Conservation (phyloP, 1,140 invertebrate genomes). For the Neelides sp. region DNA sequence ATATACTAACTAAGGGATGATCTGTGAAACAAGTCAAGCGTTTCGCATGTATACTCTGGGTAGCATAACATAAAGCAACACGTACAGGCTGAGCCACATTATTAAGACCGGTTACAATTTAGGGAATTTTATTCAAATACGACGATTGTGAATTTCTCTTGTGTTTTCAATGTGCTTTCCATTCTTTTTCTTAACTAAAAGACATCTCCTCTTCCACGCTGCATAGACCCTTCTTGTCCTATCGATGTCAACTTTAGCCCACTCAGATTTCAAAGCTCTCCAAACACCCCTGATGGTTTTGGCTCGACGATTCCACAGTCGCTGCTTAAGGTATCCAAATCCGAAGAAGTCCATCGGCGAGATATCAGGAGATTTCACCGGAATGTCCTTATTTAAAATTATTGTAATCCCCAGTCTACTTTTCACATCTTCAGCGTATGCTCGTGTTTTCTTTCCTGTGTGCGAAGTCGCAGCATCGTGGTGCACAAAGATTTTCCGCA, state of each 20-base stretch:
- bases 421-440: not conserved
- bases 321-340: conserved; percentile 9
- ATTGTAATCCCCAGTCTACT: conserved; percentile 6
- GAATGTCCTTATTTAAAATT: conserved; percentile 2
- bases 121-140: too few species aligned
- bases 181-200: not conserved
- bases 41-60: too few species aligned
- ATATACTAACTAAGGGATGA: too few species aligned
- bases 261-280: conserved; percentile 1
- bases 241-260: not conserved
- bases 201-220: conserved; percentile 3
- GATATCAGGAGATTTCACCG: conserved; percentile 7
- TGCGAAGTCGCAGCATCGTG: conserved; percentile 11
- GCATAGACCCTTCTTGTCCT: not conserved
- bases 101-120: too few species aligned
- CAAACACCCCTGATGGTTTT: conserved; percentile 3
- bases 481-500: conserved; percentile 8
- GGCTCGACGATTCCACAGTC: not conserved
- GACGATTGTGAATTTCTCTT: conserved; percentile 8
- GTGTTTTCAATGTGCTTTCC: conserved; percentile 14
- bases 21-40: too few species aligned
- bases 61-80: too few species aligned
- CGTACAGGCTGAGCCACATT: too few species aligned
- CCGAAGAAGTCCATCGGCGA: conserved; percentile 15
- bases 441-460: not conserved